Evolutionary conservation across 2,113 vertebrate genomes (phyloP).

Genomic region (Bettongia penicillata): DNA sequence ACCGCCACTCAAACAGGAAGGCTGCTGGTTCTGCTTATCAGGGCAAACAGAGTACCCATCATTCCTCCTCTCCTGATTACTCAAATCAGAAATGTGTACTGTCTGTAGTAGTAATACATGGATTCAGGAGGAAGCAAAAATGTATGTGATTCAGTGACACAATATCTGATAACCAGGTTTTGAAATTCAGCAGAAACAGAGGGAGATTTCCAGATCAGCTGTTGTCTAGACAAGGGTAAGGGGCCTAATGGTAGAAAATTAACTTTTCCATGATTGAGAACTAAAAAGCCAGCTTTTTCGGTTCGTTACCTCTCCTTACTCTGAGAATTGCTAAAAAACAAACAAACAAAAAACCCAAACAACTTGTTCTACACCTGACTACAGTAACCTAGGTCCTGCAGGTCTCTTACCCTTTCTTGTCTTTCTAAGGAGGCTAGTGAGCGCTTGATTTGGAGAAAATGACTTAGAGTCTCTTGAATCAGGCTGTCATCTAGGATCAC

Average conservation of each 20-base stretch:
- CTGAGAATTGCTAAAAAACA: background rate
- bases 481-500: background rate
- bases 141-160: background rate
- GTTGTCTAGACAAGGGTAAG: constrained; percentile 4
- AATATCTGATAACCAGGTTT: constrained; percentile 20
- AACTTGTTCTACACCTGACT: background rate
- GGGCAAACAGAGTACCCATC: background rate
- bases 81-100: background rate
- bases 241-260: background rate
- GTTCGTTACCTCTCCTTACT: background rate
- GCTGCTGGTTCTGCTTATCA: constrained; percentile 7
- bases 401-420: background rate
- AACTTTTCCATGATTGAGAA: background rate
- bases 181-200: constrained; percentile 32
- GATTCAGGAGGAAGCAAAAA: background rate
- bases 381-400: background rate
- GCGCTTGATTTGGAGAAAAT: constrained; percentile 1
- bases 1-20: background rate
- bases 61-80: background rate
- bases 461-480: background rate
- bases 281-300: background rate
- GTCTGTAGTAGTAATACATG: background rate
- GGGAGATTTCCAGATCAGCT: constrained; percentile 8
- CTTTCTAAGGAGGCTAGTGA: background rate
- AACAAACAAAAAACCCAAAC: background rate